phyloP scores from a whole-genome alignment of 2,113 vertebrate species.

The Etheostoma spectabile region DNA sequence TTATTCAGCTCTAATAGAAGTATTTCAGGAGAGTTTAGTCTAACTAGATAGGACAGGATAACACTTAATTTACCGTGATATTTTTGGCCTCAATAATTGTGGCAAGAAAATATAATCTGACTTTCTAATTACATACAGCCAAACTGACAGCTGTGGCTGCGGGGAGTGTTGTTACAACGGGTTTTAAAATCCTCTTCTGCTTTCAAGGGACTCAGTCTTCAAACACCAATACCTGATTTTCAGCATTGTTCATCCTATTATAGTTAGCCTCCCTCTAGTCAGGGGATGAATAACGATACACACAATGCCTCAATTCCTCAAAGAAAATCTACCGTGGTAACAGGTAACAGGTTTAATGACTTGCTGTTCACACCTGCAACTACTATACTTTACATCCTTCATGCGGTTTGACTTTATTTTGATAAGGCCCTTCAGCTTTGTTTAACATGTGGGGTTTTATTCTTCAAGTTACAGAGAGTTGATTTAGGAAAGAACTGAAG shows the following conservation, averaged over 20 bases:
- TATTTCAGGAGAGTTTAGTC: not conserved
- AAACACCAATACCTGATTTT: constrained; percentile 40
- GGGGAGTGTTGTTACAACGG: not conserved
- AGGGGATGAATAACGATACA: not conserved
- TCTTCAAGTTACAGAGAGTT: not conserved
- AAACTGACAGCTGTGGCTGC: not conserved
- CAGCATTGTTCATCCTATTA: constrained; percentile 17
- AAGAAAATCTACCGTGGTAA: not conserved
- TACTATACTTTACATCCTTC: too few relatives aligned
- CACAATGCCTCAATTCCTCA: not conserved
- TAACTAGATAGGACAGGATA: too few relatives aligned
- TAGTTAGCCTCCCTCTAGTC: not conserved
- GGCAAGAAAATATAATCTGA: not conserved
- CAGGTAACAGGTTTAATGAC: not conserved
- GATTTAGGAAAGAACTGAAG: not conserved
- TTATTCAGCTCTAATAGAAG: not conserved
- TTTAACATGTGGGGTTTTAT: not conserved
- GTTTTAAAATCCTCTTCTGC: constrained; percentile 12
- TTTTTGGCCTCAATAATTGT: not conserved
- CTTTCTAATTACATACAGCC: not conserved
- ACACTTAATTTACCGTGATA: not conserved
- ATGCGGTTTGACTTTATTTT: not conserved
- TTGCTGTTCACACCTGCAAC: not conserved
- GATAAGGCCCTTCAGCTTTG: not conserved
- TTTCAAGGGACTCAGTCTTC: not conserved